Evolutionary conservation across 2,888 invertebrate genomes (phyloP).

Genomic region (Parnassius glacialis): DNA sequence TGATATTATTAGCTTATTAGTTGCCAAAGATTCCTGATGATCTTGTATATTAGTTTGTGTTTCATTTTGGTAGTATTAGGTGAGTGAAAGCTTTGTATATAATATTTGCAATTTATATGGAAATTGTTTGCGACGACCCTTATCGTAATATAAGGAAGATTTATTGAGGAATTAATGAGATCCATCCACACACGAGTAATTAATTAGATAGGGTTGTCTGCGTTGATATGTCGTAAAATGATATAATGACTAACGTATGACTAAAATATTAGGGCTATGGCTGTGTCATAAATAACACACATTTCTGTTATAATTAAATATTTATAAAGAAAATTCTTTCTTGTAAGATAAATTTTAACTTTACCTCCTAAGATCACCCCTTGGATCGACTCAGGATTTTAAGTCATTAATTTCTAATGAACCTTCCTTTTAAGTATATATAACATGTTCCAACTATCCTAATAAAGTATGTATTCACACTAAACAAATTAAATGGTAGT

Average conservation of each 20-base stretch:
- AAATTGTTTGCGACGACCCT: slow-evolving; percentile 33
- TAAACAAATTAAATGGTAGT: no score
- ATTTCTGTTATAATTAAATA: no score
- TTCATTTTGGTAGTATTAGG: slow-evolving; percentile 81
- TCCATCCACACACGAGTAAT: slow-evolving; percentile 23
- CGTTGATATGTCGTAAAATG: slow-evolving; percentile 7
- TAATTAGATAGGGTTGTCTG: slow-evolving; percentile 25
- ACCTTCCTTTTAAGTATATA: no score
- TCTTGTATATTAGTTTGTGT: slow-evolving; percentile 80
- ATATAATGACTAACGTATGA: slow-evolving; percentile 1
- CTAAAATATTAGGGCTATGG: no score
- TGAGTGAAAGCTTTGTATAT: slow-evolving; percentile 50
- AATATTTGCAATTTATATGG: slow-evolving; percentile 34
- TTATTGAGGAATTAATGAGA: slow-evolving; percentile 42
- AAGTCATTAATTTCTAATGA: no score
- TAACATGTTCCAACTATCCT: no score
- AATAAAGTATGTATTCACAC: no score
- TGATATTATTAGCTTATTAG: slow-evolving; percentile 78
- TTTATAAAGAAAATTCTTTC: no score
- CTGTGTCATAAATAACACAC: no score
- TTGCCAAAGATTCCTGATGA: slow-evolving; percentile 81
- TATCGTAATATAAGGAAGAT: slow-evolving; percentile 50
- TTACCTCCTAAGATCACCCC: no score
- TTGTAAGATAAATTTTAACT: no score
- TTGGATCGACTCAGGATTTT: no score